These are phyloP conservation scores for Argya squamiceps DNA, from an alignment of 2,797 vertebrate genomes.

Conservation along the genomic window DNA sequence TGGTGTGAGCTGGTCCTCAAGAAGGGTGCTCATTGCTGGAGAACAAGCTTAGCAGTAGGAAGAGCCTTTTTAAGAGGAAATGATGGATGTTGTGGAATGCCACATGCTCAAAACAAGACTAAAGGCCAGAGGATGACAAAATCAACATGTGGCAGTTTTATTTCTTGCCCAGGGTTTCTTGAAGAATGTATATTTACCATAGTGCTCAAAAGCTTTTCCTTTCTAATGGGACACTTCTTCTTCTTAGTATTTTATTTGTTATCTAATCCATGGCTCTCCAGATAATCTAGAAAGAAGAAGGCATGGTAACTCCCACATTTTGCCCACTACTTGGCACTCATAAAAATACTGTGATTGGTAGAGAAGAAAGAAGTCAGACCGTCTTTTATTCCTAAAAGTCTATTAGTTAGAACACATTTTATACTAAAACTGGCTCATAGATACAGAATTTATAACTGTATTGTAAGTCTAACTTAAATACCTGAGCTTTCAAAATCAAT, in stretches of 20 bases:
- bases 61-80: not conserved
- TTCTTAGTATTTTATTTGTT: not conserved
- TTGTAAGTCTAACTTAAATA: not conserved
- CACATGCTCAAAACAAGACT: not conserved
- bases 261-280: not conserved
- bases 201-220: not conserved
- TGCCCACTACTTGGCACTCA: not conserved
- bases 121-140: not conserved
- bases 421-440: not conserved
- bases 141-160: not conserved
- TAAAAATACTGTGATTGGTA: not conserved
- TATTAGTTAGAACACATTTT: not conserved
- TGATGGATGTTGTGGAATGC: not conserved
- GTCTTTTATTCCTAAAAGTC: not conserved
- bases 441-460: not conserved
- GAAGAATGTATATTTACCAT: not conserved
- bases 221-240: not conserved
- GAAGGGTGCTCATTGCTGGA: not conserved
- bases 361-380: not conserved
- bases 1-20: not conserved
- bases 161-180: not conserved
- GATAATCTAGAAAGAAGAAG: not conserved
- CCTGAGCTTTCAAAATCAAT: not conserved
- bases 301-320: not conserved
- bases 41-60: not conserved